phyloP scores from a whole-genome alignment of 2,113 vertebrate genomes.

The Pipra filicauda region DNA sequence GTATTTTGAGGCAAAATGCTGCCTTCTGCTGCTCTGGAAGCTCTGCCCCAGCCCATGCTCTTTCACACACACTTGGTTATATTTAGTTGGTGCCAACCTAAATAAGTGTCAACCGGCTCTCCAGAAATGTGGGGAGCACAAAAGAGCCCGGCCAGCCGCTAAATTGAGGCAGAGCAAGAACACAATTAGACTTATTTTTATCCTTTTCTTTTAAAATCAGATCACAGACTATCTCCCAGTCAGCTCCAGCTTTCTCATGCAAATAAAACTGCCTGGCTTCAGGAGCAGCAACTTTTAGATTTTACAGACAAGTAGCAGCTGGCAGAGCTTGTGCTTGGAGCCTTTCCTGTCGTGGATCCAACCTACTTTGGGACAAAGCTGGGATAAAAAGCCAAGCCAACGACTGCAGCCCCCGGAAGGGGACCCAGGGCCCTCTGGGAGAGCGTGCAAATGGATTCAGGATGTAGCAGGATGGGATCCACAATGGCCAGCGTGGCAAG shows the following conservation, averaged over 20 bases:
- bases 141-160: neutral
- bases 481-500: rapidly evolving
- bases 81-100: constrained; percentile 12
- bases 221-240: neutral
- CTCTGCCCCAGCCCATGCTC: neutral
- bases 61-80: neutral
- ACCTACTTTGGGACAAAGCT: neutral
- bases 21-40: constrained; percentile 11
- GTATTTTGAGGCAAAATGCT: neutral
- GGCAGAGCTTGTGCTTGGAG: neutral
- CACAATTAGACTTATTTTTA: neutral
- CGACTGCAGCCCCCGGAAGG: neutral
- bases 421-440: neutral
- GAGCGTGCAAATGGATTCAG: no score
- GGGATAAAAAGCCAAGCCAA: neutral
- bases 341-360: neutral
- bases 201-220: constrained; percentile 20
- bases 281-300: constrained; percentile 2
- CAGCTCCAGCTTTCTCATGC: constrained; percentile 1
- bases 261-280: neutral
- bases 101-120: neutral
- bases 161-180: constrained; percentile 9
- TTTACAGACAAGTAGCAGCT: constrained; percentile 24
- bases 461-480: neutral
- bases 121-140: neutral